These are phyloP conservation scores for Mythimna loreyi DNA, from an alignment of 2,888 invertebrate genomes.

Conservation along the genomic window DNA sequence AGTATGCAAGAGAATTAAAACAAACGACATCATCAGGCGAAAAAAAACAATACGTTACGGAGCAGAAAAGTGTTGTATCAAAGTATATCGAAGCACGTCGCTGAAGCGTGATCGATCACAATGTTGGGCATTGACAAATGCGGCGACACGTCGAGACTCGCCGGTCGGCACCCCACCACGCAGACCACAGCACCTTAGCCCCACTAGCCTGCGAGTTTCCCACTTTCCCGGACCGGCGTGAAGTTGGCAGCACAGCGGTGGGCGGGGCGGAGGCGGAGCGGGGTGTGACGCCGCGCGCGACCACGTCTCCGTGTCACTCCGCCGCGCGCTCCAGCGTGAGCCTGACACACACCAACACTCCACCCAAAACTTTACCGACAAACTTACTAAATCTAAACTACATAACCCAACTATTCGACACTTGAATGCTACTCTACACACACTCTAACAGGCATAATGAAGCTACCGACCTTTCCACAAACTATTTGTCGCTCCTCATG, in stretches of 20 bases:
- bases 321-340: conserved; percentile 72
- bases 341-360: conserved; percentile 53
- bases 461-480: conserved; percentile 86
- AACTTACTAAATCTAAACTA: conserved; percentile 40
- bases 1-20: conserved; percentile 37
- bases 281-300: conserved; percentile 71
- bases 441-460: conserved; percentile 84
- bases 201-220: conserved; percentile 83
- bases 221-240: conserved; percentile 84
- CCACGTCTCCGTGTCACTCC: conserved; percentile 70
- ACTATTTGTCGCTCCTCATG: conserved; percentile 88
- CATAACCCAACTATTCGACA: conserved; percentile 39
- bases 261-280: conserved; percentile 83
- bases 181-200: conserved; percentile 75
- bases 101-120: conserved; percentile 70
- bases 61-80: conserved; percentile 49
- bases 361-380: conserved; percentile 41
- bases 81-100: conserved; percentile 44
- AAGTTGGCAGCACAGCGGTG: conserved; percentile 81
- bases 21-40: conserved; percentile 26
- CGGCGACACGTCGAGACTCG: conserved; percentile 63
- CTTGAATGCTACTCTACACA: conserved; percentile 55
- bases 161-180: conserved; percentile 73
- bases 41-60: conserved; percentile 46
- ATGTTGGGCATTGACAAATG: conserved; percentile 69